Percentiles rank a stretch among this genome's conserved stretches.
Evolutionary conservation across 2,797 vertebrate genomes (phyloP).

Genomic region (Cryptoblepharus egeriae): DNA sequence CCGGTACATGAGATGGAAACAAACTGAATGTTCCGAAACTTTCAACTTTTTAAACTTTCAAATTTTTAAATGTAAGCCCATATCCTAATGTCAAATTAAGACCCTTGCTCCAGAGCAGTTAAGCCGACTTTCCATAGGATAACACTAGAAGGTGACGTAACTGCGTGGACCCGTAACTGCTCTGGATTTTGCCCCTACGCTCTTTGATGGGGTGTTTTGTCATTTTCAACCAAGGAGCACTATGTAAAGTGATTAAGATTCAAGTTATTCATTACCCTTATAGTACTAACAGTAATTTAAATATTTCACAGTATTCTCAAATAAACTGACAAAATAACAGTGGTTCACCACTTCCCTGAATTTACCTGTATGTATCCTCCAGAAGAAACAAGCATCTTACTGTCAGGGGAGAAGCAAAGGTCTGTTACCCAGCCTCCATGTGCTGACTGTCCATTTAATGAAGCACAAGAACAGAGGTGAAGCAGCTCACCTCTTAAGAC

Average conservation of each 20-base stretch:
- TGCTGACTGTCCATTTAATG: conserved; percentile 85
- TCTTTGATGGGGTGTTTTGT: neutral
- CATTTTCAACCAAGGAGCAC: neutral
- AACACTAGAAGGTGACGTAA: too few species aligned
- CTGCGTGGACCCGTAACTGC: too few species aligned
- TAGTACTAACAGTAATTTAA: neutral
- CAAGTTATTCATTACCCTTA: neutral
- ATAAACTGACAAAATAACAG: neutral
- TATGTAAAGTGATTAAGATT: neutral
- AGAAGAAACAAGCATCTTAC: conserved; percentile 87
- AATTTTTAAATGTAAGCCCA: neutral
- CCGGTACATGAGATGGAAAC: neutral
- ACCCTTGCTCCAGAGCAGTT: too few species aligned
- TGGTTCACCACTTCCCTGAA: neutral
- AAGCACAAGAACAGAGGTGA: conserved; percentile 83
- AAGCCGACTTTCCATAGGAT: too few species aligned
- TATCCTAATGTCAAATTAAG: too few species aligned
- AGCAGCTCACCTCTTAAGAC: conserved; percentile 81
- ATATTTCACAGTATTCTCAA: neutral
- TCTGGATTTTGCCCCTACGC: too few species aligned
- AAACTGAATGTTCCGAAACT: neutral
- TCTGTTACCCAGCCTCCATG: conserved; percentile 95
- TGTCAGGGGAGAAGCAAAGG: conserved; percentile 90
- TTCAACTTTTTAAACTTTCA: neutral
- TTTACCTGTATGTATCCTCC: conserved; percentile 93